Evolutionary conservation across 2,113 vertebrate genomes (phyloP).

Genomic region (Archilochus colubris): DNA sequence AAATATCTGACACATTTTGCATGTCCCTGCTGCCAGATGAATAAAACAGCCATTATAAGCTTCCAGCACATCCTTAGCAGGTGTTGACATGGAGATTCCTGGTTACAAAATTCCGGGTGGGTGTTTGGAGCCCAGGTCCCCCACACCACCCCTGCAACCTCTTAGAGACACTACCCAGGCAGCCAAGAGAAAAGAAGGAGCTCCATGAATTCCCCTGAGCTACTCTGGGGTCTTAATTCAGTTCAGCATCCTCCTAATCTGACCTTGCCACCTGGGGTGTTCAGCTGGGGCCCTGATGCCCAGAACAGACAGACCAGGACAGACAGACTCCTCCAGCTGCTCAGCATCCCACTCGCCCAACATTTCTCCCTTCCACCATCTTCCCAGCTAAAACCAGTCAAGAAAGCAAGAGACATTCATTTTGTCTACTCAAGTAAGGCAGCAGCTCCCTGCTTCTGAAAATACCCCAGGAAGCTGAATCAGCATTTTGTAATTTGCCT

Average conservation of each 20-base stretch:
- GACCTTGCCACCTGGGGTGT: background rate
- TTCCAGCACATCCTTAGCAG: background rate
- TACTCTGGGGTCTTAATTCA: background rate
- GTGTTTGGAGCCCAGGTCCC: background rate
- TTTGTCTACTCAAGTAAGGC: background rate
- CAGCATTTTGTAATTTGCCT: conserved; percentile 37
- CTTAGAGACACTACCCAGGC: background rate
- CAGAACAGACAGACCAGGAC: background rate
- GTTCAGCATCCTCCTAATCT: background rate
- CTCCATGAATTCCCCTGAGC: background rate
- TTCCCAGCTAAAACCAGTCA: background rate
- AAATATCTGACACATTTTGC: background rate
- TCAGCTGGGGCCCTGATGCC: background rate
- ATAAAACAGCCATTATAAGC: background rate
- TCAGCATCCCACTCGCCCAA: background rate
- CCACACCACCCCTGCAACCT: background rate
- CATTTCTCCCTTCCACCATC: background rate
- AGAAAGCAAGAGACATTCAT: background rate
- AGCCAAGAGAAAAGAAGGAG: background rate
- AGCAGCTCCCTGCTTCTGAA: conserved; percentile 9
- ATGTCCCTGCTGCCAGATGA: background rate
- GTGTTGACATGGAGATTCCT: background rate
- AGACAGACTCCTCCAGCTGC: background rate
- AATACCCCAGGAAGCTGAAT: conserved; percentile 44
- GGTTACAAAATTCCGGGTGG: rapidly evolving